Base-by-base conservation (phyloP, 1,140 invertebrate species). In the Cepaea nemoralis region DNA sequence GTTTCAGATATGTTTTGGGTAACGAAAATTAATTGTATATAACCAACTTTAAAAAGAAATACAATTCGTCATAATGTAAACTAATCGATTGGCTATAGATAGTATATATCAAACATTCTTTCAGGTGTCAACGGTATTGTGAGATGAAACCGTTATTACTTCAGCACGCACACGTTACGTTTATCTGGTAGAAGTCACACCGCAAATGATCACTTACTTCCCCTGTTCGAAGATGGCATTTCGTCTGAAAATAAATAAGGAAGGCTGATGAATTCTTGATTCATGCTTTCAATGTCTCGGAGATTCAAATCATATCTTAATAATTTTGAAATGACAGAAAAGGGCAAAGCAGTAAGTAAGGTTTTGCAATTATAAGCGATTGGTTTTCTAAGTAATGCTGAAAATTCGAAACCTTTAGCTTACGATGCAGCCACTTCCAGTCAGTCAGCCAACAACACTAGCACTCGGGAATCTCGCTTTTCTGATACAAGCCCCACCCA, bases 251-350 rank as follows among this genome's bases (percentile, higher is more conserved):
- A 14, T 35, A 27, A 75, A 48, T 3, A 50, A 24, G 73, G 42
- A 75, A 75, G 73, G 31, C 31, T 75, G 73, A 75, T 5, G 0
- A 22, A 39, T 71, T 45, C 1, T 24, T 71, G 24, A 55, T 27
- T 35, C 8, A 75, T 66, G 14, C 16, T 19, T 16, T 31, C 1
- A 67, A 79, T 79, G 77, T 45, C 77, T 0, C 5, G 40, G 42
- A 79, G 66, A 69, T 79, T 79, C n/a, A 79, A 79, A 40, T 67
- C 77, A 69, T 79, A 79, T 45, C 37, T 79, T n/a, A 79, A 67
- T 33, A 67, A 69, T 67, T 79, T 79, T 79, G 77, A 79, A 48
- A 69, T 79, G 66, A 69, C 59, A n/a, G 77, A 79, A 37, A 79
- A 79, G 39, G 77, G 77, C 1, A 79, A 79, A 79, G 77, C 77